Conservation (phyloP, 2,888 invertebrate genomes). For the Tipula lateralis region DNA sequence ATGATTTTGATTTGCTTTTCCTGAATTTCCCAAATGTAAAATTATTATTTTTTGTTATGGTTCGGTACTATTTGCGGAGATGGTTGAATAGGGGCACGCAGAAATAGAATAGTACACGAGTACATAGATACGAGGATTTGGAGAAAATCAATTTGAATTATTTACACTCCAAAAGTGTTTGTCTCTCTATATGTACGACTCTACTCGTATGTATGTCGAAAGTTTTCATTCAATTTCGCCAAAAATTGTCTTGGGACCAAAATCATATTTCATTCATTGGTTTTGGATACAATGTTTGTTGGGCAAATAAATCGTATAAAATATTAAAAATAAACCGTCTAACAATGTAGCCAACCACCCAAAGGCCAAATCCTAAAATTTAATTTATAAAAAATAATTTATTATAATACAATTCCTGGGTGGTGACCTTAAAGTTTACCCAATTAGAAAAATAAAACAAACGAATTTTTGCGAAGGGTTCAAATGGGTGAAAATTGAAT, state of each 20-base stretch:
- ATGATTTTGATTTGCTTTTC: neutral
- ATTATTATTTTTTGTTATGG: neutral
- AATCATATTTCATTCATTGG: neutral
- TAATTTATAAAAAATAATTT: no score
- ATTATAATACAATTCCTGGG: neutral
- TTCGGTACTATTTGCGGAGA: neutral
- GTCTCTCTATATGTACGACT: neutral
- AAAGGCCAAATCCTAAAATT: neutral
- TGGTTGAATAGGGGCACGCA: neutral
- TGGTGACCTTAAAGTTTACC: neutral
- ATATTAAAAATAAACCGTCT: neutral
- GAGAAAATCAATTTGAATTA: neutral
- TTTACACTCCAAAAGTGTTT: neutral
- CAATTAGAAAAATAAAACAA: neutral
- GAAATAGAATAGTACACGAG: neutral
- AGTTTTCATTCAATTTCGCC: neutral
- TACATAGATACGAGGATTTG: neutral
- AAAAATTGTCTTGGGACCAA: neutral
- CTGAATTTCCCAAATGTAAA: neutral
- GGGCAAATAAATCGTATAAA: neutral
- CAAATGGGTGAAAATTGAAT: neutral
- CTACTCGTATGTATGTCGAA: no score
- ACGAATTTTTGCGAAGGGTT: neutral
- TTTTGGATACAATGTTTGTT: neutral
- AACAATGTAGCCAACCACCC: neutral